Base-by-base conservation (phyloP, 1,140 invertebrate genomes). In the Aphelenchoides besseyi region DNA sequence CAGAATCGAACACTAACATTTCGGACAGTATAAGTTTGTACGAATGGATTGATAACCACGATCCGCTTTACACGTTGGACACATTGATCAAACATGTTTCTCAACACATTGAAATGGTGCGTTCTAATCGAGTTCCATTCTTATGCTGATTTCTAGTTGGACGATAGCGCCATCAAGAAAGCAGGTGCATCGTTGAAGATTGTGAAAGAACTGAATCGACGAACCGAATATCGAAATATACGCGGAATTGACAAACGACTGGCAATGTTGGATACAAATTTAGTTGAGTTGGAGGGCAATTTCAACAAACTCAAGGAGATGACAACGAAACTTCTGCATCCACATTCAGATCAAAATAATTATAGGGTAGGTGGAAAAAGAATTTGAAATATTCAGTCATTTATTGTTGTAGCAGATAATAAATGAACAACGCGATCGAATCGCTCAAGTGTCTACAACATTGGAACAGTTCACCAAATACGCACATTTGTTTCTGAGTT, bases 31-130 rank as follows among this genome's bases (percentile, higher is more conserved):
- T 77, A 30, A 69, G 79, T 16, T 64, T 78, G 23, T 78, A 66
- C 52, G 78, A 78, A 41, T 78, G 78, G 77, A 79, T 78, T 29
- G 41, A 62, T 3, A 59, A 66, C 3, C 76, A 79, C 28, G 76
- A 78, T 62, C 68, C 70, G 2, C 35, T 59, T n/a, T 81, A 73
- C 63, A 64, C 79, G 16, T 48, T 80, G 18, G 59, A 68, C 32
- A 41, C 41, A 35, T 52, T 78, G 33, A 54, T 75, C 30, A 61
- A 76, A 41, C 74, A 79, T 63, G 74, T 78, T 29, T 36, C 28
- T 2, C 61, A 73, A 9, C 62, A 78, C 41, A 36, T 78, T 2
- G 66, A 81, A 54, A 77, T 69, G 29, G 75, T 74, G n/a, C n/a
- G n/a, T n/a, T n/a, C n/a, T n/a, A n/a, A n/a, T 59, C 23, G 28